Base-by-base conservation (phyloP, 2,888 invertebrate species). In the Cinara cedri region DNA sequence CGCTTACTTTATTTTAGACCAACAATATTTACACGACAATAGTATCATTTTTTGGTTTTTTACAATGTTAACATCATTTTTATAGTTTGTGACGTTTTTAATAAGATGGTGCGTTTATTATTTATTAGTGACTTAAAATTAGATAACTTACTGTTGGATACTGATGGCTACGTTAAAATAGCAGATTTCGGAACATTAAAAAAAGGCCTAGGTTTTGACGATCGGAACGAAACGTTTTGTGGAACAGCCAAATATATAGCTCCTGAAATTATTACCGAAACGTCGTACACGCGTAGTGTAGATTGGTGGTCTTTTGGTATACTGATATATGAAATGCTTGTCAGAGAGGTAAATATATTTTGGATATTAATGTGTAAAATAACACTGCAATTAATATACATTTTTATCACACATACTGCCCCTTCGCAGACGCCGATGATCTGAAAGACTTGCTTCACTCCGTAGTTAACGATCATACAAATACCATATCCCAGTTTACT, bases 371-470 rank as follows among this genome's bases (percentile, higher is more conserved):
- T 13, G 9, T 55, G 9, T 24, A 46, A 65, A 1, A 57, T n/a
- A 4, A 11, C 44, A n/a, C n/a, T n/a, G 46, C 14, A 63, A 44
- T 44, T 44, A 3, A 55, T 10, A 10, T n/a, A 21, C 49, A 19
- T 78, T 51, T 54, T 19, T 74, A 11, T 54, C 80, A 81, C 81
- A 84, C 85, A 26, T 84, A 94, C 92, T 97, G 97, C 74, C 98
- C 98, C 26, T 99, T 99, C 89, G 98, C 98, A 55, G 99, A 99
- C 63, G 99, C n/a, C n/a, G n/a, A 99, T 86, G 98, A 99, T 86
- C 99, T 99, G 86, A 99, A 99, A 85, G 99, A 99, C 89, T 98
- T 99, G 55, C 99, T 99, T 87, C 99, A 99, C 88, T 97, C 97
- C 70, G 99, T 99, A 86, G 99, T 99, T 46, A 98, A 98, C 86